Conservation (phyloP, 2,888 invertebrate species). For the Drosophila gaucha region DNA sequence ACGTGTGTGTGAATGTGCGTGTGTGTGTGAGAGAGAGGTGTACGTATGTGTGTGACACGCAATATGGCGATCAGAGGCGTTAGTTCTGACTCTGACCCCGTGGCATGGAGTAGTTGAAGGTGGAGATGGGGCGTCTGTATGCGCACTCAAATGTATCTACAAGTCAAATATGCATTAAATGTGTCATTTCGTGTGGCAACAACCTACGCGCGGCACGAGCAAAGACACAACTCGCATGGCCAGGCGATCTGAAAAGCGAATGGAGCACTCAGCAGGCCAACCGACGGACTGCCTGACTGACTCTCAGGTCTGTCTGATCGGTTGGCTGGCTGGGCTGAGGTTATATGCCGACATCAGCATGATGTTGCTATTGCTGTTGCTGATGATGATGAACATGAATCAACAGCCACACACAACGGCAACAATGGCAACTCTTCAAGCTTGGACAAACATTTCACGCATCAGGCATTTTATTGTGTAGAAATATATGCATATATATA, state of each 20-base stretch:
- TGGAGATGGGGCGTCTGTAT: constrained; percentile 24
- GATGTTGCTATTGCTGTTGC: constrained; percentile 33
- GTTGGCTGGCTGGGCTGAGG: constrained; percentile 75
- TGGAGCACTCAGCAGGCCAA: constrained; percentile 42
- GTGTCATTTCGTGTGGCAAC: constrained; percentile 79
- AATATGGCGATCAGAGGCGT: constrained; percentile 57
- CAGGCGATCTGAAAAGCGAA: constrained; percentile 64
- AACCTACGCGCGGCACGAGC: constrained; percentile 60
- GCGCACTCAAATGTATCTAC: constrained; percentile 76
- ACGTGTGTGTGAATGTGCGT: not conserved
- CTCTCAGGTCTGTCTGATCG: constrained; percentile 68
- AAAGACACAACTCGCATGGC: constrained; percentile 46
- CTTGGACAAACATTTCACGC: constrained; percentile 84
- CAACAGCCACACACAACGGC: constrained; percentile 71
- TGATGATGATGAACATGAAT: constrained; percentile 71
- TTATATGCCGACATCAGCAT: constrained; percentile 74
- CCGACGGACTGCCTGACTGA: constrained; percentile 20
- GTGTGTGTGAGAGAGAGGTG: not conserved
- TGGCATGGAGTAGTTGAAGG: constrained; percentile 14
- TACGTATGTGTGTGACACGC: constrained; percentile 51
- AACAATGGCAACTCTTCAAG: constrained; percentile 81
- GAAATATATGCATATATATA: constrained; percentile 32
- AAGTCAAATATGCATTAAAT: constrained; percentile 81
- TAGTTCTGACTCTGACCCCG: constrained; percentile 55
- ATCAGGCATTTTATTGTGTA: constrained; percentile 82